phyloP scores from a whole-genome alignment of 1,140 invertebrate species.

The Drosophila sucinea region DNA sequence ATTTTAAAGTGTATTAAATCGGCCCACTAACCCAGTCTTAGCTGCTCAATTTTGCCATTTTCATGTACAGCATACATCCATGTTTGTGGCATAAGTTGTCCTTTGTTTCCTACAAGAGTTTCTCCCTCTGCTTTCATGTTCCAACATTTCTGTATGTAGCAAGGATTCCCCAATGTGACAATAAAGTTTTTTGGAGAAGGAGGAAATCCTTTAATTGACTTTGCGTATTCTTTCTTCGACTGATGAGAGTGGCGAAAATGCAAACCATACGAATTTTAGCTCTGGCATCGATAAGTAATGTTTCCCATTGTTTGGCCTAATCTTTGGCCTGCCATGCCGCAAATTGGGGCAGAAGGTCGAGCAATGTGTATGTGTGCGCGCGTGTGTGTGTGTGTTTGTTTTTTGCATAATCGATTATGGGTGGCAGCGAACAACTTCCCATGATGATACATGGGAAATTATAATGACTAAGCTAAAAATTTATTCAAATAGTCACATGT shows the following conservation, averaged over 20 bases:
- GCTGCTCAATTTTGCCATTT: constrained; percentile 31
- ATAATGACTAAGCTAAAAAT: constrained; percentile 22
- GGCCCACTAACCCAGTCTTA: neutral
- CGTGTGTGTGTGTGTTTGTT: neutral
- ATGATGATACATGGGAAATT: constrained; percentile 17
- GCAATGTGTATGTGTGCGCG: neutral
- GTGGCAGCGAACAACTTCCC: constrained; percentile 1
- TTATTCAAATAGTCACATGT: constrained; percentile 14
- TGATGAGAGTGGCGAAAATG: constrained; percentile 30
- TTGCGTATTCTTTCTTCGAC: constrained; percentile 43
- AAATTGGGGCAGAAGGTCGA: constrained; percentile 12
- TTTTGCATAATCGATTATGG: constrained; percentile 12
- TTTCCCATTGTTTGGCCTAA: constrained; percentile 11
- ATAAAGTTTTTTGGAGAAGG: constrained; percentile 48
- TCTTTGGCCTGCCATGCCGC: constrained; percentile 10
- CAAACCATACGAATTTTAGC: constrained; percentile 42
- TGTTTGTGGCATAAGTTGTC: constrained; percentile 50
- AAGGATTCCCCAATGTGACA: constrained; percentile 59
- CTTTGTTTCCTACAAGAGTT: constrained; percentile 39
- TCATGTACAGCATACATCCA: constrained; percentile 35
- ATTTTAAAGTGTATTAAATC: neutral
- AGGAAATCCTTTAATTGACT: constrained; percentile 77
- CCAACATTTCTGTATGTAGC: neutral
- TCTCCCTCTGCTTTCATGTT: constrained; percentile 15
- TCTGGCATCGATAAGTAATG: constrained; percentile 43